phyloP scores from a whole-genome alignment of 2,888 invertebrate species.

The Eupithecia insigniata region DNA sequence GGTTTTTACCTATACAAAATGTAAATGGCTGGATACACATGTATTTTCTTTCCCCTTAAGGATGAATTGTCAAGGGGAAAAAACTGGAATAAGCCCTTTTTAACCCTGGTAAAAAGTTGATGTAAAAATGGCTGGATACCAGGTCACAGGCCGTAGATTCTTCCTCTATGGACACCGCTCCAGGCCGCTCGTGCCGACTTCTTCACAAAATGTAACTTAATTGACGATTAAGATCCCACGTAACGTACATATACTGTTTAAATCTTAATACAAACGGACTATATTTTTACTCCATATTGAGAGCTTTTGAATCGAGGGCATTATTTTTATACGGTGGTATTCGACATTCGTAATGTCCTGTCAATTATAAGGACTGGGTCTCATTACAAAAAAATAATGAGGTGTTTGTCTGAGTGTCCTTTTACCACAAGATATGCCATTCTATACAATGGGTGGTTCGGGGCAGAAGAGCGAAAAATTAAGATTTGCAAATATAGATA shows the following conservation, averaged over 20 bases:
- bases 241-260: slow-evolving; percentile 37
- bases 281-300: slow-evolving; percentile 35
- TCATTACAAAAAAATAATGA: slow-evolving; percentile 31
- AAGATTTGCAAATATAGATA: too few species aligned
- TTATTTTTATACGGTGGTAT: slow-evolving; percentile 7
- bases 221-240: slow-evolving; percentile 44
- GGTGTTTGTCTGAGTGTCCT: slow-evolving; percentile 20
- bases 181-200: slow-evolving; percentile 56
- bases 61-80: too few species aligned
- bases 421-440: slow-evolving; percentile 8
- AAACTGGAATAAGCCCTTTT: not conserved
- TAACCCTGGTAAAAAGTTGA: not conserved
- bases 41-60: not conserved
- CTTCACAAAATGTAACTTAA: slow-evolving; percentile 46
- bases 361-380: slow-evolving; percentile 32
- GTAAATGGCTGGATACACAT: not conserved
- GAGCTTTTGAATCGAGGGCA: slow-evolving; percentile 23
- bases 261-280: slow-evolving; percentile 42
- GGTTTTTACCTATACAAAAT: not conserved
- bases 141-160: not conserved
- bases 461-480: not conserved
- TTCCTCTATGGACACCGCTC: slow-evolving; percentile 45
- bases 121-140: slow-evolving; percentile 5
- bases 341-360: slow-evolving; percentile 27
- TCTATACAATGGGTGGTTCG: not conserved